Evolutionary conservation across 1,140 invertebrate species (phyloP).

Genomic region (Drosophila nannoptera): DNA sequence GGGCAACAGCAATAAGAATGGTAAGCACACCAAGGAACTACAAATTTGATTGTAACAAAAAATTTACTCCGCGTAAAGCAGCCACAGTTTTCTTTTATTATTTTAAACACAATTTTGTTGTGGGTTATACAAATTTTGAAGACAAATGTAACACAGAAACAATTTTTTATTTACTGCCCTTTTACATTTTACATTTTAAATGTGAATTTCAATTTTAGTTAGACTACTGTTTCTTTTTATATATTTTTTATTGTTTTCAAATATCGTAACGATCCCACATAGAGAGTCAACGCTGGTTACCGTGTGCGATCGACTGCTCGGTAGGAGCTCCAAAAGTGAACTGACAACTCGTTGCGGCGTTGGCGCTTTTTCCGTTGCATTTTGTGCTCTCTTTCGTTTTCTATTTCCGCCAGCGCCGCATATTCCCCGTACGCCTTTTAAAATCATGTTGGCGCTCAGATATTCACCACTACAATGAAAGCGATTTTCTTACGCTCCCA

Average conservation of each 20-base stretch:
- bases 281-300: neutral
- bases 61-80: slow-evolving; percentile 55
- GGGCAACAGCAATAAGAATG: slow-evolving; percentile 44
- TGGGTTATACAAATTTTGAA: slow-evolving; percentile 42
- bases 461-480: slow-evolving; percentile 26
- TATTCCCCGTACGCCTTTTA: slow-evolving; percentile 1
- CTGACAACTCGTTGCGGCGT: slow-evolving; percentile 43
- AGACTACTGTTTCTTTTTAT: neutral
- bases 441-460: slow-evolving; percentile 26
- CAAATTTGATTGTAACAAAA: slow-evolving; percentile 31
- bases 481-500: slow-evolving; percentile 4
- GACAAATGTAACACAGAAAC: slow-evolving; percentile 22
- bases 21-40: slow-evolving; percentile 53
- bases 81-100: slow-evolving; percentile 21
- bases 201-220: slow-evolving; percentile 23
- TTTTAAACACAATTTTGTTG: slow-evolving; percentile 6
- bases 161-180: slow-evolving; percentile 30
- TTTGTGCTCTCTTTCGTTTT: slow-evolving; percentile 37
- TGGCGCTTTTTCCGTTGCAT: slow-evolving; percentile 51
- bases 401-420: slow-evolving; percentile 9
- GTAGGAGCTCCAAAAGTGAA: slow-evolving; percentile 39
- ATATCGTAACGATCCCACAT: slow-evolving; percentile 38
- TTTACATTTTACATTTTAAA: slow-evolving; percentile 64
- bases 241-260: slow-evolving; percentile 37
- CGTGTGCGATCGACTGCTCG: slow-evolving; percentile 26